Base-by-base conservation (phyloP, 2,113 vertebrate genomes). In the Zosterops hypoxanthus region DNA sequence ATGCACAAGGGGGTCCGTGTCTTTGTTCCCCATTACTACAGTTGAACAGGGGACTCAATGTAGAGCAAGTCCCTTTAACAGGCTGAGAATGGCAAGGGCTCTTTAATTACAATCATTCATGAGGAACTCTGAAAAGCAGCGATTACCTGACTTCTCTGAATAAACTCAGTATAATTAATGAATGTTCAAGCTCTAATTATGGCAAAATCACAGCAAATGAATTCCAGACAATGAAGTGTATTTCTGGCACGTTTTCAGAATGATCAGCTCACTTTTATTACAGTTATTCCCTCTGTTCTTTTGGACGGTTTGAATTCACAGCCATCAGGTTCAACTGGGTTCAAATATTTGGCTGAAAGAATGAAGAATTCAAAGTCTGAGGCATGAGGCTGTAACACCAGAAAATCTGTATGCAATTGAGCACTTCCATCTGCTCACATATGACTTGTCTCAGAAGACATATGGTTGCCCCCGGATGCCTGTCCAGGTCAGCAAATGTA, bases 121-220 rank as follows among this genome's bases (percentile, higher is more conserved):
- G 16, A 76, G 63, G 39, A 82, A 82, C 77, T 82, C 63, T 80
- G 59, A 94, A 93, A 88, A 91, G 85, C 55, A 70, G 92, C 0
- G 6, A 82, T 94, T 94, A 95, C 90, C 91, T 95, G 91, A 89
- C 65, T 78, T 92, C 69, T 84, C 72, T 87, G 89, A 88, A 94
- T 91, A 82, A 94, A 82, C 53, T 79, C 89, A 13, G 73, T 24
- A 63, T 86, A 95, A 95, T 95, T 93, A 95, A 96, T 94, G 78
- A 90, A 85, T 29, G 57, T 52, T 92, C 90, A 70, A 91, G 55
- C 75, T 91, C 55, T 91, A 94, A 82, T 95, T 90, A 90, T 6
- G 17, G 75, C 64, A 92, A 80, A 90, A 96, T 77, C 73, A 79
- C n/a, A 68, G 36, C 66, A 80, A 92, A 92, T 80, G 9, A 90